Evolutionary conservation across 2,797 vertebrate species (phyloP).

Genomic region (Fringilla coelebs): DNA sequence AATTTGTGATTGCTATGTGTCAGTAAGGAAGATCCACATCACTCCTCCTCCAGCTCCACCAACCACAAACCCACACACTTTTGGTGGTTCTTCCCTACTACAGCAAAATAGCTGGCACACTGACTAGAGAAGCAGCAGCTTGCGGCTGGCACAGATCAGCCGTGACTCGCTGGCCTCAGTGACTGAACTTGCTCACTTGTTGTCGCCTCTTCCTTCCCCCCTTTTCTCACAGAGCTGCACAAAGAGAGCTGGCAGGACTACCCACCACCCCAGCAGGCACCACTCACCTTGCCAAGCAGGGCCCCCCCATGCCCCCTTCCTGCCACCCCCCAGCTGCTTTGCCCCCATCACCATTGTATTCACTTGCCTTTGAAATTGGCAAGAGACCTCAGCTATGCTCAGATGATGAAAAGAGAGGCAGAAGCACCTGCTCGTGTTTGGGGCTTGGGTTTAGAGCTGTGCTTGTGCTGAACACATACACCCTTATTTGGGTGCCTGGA

Average conservation of each 20-base stretch:
- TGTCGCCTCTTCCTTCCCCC: background rate
- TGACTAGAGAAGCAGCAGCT: background rate
- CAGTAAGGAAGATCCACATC: background rate
- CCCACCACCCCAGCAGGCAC: background rate
- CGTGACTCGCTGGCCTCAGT: background rate
- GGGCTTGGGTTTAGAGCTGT: background rate
- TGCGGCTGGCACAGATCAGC: slow-evolving; percentile 36
- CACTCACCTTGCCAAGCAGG: background rate
- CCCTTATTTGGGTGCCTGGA: background rate
- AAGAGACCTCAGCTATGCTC: background rate
- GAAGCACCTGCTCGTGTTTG: background rate
- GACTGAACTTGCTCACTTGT: background rate
- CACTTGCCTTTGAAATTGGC: background rate
- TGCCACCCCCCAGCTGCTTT: background rate
- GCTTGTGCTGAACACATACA: background rate
- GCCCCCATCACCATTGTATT: background rate
- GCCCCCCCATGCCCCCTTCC: background rate
- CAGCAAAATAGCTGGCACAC: background rate
- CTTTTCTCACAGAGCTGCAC: background rate
- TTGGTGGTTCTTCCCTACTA: background rate
- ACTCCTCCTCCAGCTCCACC: background rate
- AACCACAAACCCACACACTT: fast-evolving
- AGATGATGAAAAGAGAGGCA: slow-evolving; percentile 1
- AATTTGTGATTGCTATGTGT: background rate
- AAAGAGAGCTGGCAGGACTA: background rate